These are phyloP conservation scores for Lepas anatifera DNA, from an alignment of 2,888 invertebrate genomes.

Conservation along the genomic window DNA sequence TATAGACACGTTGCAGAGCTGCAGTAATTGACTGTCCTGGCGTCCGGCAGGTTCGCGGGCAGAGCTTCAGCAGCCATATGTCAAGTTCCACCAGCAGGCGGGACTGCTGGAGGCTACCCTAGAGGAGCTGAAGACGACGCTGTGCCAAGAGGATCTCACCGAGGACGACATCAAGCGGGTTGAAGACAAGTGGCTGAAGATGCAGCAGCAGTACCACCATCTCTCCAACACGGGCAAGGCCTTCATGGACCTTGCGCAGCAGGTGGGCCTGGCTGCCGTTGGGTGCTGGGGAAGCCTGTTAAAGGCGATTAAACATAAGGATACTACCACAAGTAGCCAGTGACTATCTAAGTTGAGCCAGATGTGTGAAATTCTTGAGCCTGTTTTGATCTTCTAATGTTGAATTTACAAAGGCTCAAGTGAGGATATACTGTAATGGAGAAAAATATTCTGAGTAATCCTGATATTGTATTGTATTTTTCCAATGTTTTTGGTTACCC, in stretches of 20 bases:
- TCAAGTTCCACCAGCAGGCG: conserved; percentile 57
- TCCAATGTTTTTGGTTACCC: too few relatives aligned
- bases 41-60: conserved; percentile 40
- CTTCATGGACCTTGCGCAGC: conserved; percentile 48
- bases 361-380: conserved; percentile 15
- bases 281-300: too few relatives aligned
- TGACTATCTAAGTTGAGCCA: too few relatives aligned
- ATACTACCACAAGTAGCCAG: too few relatives aligned
- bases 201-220: conserved; percentile 50
- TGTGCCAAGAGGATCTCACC: conserved; percentile 41
- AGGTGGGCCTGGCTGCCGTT: conserved; percentile 40
- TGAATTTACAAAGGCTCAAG: too few relatives aligned
- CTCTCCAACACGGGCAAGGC: conserved; percentile 52
- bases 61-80: conserved; percentile 51
- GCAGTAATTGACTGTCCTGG: too few relatives aligned
- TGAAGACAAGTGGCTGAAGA: conserved; percentile 52
- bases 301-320: too few relatives aligned
- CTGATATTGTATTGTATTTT: too few relatives aligned
- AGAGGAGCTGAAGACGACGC: conserved; percentile 48
- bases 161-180: conserved; percentile 38
- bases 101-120: conserved; percentile 51
- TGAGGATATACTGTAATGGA: too few relatives aligned
- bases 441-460: too few relatives aligned
- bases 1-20: too few relatives aligned
- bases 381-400: too few relatives aligned